phyloP scores from a whole-genome alignment of 2,113 vertebrate genomes.

The Pogonocichla stellata region DNA sequence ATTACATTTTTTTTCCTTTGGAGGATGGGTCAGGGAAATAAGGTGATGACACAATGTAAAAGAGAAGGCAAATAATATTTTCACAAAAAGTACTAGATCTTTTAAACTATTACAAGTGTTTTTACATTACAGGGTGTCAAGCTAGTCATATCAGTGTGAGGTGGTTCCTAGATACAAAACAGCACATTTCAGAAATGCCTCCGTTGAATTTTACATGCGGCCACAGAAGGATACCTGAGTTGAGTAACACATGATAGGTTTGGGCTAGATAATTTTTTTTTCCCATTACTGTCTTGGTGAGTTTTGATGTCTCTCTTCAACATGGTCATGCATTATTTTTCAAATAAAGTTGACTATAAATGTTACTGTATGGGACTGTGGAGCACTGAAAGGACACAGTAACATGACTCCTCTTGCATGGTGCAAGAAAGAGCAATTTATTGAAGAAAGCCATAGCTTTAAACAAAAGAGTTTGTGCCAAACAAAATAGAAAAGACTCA shows the following conservation, averaged over 20 bases:
- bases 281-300: background rate
- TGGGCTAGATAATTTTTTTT: background rate
- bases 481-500: too few relatives aligned
- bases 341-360: background rate
- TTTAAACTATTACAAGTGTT: background rate
- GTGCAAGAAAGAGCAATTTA: too few relatives aligned
- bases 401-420: too few relatives aligned
- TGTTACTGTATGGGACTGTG: too few relatives aligned
- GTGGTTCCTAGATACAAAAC: background rate
- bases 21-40: background rate
- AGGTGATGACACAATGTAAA: background rate
- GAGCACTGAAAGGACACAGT: too few relatives aligned
- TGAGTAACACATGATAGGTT: background rate
- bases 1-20: background rate
- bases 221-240: background rate
- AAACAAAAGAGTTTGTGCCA: too few relatives aligned
- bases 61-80: background rate
- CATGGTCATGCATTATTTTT: background rate
- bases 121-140: background rate
- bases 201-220: background rate
- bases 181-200: background rate
- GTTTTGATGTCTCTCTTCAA: background rate
- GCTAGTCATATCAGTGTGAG: background rate
- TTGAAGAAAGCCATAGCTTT: too few relatives aligned
- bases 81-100: background rate